These are phyloP conservation scores for Muscicapa comitata DNA, from an alignment of 2,797 vertebrate genomes.

Conservation along the genomic window DNA sequence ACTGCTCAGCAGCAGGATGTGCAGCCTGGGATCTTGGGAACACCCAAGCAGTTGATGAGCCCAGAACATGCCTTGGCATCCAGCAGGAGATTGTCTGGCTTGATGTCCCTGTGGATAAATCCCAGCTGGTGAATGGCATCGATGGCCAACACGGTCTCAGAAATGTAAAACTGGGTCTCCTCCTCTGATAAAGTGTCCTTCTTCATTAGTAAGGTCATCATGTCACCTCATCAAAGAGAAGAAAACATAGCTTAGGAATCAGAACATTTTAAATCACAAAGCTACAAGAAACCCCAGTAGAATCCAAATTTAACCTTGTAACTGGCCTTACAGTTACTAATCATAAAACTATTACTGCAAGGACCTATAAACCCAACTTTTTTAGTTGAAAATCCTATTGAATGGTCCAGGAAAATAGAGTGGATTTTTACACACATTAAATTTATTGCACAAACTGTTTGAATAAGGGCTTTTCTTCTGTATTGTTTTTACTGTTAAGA, in stretches of 20 bases:
- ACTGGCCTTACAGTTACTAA: neutral
- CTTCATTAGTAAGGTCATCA: constrained; percentile 93
- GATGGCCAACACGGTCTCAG: constrained; percentile 95
- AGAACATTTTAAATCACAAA: neutral
- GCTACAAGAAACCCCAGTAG: neutral
- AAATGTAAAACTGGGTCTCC: constrained; percentile 97
- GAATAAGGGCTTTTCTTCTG: neutral
- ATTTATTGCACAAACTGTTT: neutral
- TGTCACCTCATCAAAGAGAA: constrained; percentile 83
- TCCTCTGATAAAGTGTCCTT: constrained; percentile 94
- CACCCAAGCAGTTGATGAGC: neutral
- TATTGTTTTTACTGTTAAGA: neutral
- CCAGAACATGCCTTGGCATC: constrained; percentile 86
- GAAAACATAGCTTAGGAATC: neutral
- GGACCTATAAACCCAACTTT: constrained; percentile 14
- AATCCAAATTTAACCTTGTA: neutral
- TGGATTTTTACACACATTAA: neutral
- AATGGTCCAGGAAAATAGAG: neutral
- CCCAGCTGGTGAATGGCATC: constrained; percentile 98
- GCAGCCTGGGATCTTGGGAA: neutral
- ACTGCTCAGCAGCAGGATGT: neutral
- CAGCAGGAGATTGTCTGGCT: constrained; percentile 95
- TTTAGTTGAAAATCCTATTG: neutral
- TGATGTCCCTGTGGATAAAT: constrained; percentile 97
- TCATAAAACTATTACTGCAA: neutral